Base-by-base conservation (phyloP, 2,797 vertebrate species). In the Picus viridis region DNA sequence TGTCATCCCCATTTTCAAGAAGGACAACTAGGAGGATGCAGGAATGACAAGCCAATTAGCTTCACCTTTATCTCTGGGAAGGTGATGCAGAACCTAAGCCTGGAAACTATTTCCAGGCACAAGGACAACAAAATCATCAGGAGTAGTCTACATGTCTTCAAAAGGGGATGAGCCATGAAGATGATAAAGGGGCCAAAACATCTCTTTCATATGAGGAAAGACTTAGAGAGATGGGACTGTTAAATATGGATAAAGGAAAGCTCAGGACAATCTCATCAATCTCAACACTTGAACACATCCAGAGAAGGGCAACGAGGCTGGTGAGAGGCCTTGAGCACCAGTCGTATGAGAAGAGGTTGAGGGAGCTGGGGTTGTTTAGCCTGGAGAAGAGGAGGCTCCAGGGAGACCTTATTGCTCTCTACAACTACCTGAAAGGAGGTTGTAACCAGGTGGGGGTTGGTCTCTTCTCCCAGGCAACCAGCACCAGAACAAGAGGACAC, bases 201-300 rank as follows among this genome's bases (percentile, higher is more conserved):
- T 30, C 6, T 9, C 29, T 59, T 7, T n/a, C 1, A 0, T 27
- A 8, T 10, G 15, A 86, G 5, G 15, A 51, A 86, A 76, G 4
- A 15, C 30, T 61, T n/a, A 64, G 78, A 56, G 2, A 58, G 12
- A 26, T 19, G 6, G 7, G 12, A 32, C 39, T 27, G 2, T 16
- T 72, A 16, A 34, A 9, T 5, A 3, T 20, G 16, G 39, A 32
- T 32, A 43, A 64, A 41, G 77, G 13, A 65, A 62, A 10, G n/a
- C 7, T 19, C 0, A 1, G 10, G 4, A 24, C 3, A 4, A 43
- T 83, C 8, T 49, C 18, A 27, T 43, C 5, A 45, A 39, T 39
- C 39, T 39, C 39, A 39, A 12, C 39, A 39, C 39, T 39, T 39
- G 39, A 39, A 39, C 39, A 39, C 39, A 12, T 39, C 39, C 39